A percentile compares a stretch with the other conserved stretches of the same genome.
Evolutionary conservation across 2,113 vertebrate genomes (phyloP).

Genomic region (Vulpes vulpes): DNA sequence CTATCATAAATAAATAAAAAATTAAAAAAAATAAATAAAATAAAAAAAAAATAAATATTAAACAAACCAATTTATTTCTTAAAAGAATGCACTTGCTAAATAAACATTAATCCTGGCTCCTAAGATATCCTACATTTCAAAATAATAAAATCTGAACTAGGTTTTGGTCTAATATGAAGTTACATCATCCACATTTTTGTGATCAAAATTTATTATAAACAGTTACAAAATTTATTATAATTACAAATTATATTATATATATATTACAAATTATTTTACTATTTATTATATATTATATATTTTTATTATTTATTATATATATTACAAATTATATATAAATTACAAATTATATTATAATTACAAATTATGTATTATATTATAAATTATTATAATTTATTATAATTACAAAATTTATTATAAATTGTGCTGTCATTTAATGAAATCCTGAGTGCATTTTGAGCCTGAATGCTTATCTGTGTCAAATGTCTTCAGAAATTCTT

Average conservation of each 20-base stretch:
- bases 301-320: no score
- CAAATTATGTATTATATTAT: no score
- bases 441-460: neutral
- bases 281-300: no score
- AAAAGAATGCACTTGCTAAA: neutral
- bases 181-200: neutral
- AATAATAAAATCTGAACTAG: neutral
- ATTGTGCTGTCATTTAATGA: neutral
- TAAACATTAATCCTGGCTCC: neutral
- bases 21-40: no score
- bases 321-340: no score
- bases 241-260: no score
- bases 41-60: no score
- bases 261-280: no score
- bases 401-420: neutral
- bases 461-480: neutral
- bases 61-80: neutral
- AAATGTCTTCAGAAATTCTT: conserved; percentile 1
- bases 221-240: neutral
- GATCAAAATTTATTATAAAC: neutral
- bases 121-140: neutral
- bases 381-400: no score
- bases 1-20: no score
- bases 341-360: no score
- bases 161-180: neutral